Evolutionary conservation across 2,888 invertebrate species (phyloP).

Genomic region (Dorcus hopei): DNA sequence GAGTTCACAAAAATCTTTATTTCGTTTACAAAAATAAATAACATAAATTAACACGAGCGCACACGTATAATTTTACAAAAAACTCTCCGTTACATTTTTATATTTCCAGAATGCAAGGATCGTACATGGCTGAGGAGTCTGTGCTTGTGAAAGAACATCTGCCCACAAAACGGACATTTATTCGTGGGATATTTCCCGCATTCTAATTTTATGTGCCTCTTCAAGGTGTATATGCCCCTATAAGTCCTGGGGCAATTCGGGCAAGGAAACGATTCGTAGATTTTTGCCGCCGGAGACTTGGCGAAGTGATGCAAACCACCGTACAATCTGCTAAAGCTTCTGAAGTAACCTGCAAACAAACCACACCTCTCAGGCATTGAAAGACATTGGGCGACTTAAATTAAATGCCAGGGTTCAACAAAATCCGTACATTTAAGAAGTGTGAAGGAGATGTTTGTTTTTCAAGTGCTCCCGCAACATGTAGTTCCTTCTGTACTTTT

Average conservation of each 20-base stretch:
- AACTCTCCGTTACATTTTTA: too few relatives aligned
- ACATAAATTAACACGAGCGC: too few relatives aligned
- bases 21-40: too few relatives aligned
- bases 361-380: too few relatives aligned
- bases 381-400: too few relatives aligned
- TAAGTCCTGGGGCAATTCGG: conserved; percentile 24
- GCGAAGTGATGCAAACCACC: not conserved
- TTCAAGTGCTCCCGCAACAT: conserved; percentile 1
- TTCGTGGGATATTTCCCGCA: conserved; percentile 35
- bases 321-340: not conserved
- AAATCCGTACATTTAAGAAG: not conserved
- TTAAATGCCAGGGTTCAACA: too few relatives aligned
- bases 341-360: not conserved
- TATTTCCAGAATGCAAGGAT: conserved; percentile 23
- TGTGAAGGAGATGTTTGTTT: not conserved
- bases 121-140: conserved; percentile 22
- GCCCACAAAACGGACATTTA: conserved; percentile 21
- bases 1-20: too few relatives aligned
- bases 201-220: conserved; percentile 42
- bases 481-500: conserved; percentile 58
- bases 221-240: conserved; percentile 20
- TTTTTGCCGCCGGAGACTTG: not conserved
- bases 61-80: too few relatives aligned
- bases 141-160: conserved; percentile 25
- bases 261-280: conserved; percentile 15